These are phyloP conservation scores for Oncorhynchus tshawytscha DNA, from an alignment of 2,113 vertebrate species.

Conservation along the genomic window DNA sequence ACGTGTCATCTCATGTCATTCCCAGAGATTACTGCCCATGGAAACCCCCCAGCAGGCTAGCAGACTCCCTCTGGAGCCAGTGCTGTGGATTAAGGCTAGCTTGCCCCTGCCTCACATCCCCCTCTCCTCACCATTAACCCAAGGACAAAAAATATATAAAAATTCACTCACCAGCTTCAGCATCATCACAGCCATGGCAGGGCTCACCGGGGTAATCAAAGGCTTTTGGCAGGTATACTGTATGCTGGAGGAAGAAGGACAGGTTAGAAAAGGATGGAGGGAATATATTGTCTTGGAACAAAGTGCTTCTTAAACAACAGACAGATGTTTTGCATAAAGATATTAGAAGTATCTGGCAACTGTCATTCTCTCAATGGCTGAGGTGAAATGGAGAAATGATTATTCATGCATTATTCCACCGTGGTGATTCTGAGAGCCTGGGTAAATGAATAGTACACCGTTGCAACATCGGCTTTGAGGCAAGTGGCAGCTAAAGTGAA, in stretches of 20 bases:
- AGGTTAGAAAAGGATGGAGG: not conserved
- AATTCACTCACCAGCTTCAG: not conserved
- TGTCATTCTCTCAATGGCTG: not conserved
- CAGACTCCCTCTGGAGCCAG: conserved; percentile 6
- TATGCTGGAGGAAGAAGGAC: not conserved
- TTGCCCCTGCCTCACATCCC: conserved; percentile 6
- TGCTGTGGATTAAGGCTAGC: not conserved
- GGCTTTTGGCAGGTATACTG: not conserved
- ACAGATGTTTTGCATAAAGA: not conserved
- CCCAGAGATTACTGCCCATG: not conserved
- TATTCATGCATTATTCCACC: conserved; percentile 9
- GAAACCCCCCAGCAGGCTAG: not conserved
- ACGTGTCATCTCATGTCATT: not conserved
- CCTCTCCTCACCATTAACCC: conserved; percentile 1
- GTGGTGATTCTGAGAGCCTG: conserved; percentile 1
- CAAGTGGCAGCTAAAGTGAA: conserved; percentile 18
- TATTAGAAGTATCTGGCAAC: not conserved
- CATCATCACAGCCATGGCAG: conserved; percentile 1
- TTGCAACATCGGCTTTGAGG: conserved; percentile 6
- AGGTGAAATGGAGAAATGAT: not conserved
- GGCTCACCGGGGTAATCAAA: not conserved
- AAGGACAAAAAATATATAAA: not conserved
- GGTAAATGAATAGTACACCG: not conserved
- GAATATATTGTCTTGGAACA: not conserved
- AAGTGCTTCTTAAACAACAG: conserved; percentile 7